Evolutionary conservation across 1,140 invertebrate genomes (phyloP).

Genomic region (Maconellicoccus hirsutus): DNA sequence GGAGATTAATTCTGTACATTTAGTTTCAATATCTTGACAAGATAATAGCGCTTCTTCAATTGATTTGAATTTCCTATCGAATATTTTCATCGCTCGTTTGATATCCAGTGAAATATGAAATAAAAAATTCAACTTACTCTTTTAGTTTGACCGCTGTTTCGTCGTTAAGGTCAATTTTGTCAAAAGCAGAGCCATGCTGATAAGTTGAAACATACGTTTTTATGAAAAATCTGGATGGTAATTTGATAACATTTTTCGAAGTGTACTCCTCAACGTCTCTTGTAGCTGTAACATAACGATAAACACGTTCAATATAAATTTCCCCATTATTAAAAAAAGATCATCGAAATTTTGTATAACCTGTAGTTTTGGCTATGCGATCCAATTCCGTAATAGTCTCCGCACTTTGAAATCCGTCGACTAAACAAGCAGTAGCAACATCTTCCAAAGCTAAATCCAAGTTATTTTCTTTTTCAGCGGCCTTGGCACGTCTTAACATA

Average conservation of each 20-base stretch:
- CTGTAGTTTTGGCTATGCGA: not conserved
- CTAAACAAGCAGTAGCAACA: conserved; percentile 80
- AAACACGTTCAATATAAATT: not conserved
- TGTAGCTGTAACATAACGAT: not conserved
- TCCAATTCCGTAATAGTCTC: not conserved
- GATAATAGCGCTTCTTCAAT: not conserved
- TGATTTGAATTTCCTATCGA: not conserved
- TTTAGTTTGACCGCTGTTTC: not conserved
- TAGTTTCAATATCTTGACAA: not conserved
- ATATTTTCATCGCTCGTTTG: not conserved
- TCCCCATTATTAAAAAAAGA: not conserved
- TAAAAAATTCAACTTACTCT: not conserved
- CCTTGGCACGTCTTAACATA: conserved; percentile 66
- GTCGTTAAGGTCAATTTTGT: not conserved
- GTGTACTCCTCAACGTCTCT: not conserved
- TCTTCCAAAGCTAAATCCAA: conserved; percentile 74
- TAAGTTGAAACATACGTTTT: conserved; percentile 12
- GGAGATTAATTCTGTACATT: not conserved
- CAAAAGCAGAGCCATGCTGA: conserved; percentile 1
- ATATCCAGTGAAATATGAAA: not conserved
- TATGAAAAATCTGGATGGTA: conserved; percentile 11
- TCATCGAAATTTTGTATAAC: not conserved
- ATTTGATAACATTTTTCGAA: not conserved
- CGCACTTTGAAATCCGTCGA: conserved; percentile 73
- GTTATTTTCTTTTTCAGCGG: conserved; percentile 66